Conservation (phyloP, 2,797 vertebrate genomes). For the Mastacembelus armatus region DNA sequence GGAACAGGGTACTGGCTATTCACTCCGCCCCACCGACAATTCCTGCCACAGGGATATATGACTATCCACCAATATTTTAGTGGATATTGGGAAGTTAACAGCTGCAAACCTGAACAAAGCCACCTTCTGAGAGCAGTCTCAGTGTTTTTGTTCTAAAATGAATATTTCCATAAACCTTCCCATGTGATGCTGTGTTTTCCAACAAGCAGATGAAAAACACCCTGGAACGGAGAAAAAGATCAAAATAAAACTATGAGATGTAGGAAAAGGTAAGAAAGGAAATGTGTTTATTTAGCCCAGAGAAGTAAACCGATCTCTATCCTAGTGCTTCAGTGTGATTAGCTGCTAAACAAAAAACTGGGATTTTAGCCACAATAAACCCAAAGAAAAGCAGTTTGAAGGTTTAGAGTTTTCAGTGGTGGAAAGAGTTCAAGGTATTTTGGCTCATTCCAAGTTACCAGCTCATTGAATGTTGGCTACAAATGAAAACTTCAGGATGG, state of each 20-base stretch:
- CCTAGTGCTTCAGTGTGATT: background rate
- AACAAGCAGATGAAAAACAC: slow-evolving; percentile 15
- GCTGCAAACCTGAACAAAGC: slow-evolving; percentile 3
- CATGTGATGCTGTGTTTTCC: slow-evolving; percentile 16
- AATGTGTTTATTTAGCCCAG: background rate
- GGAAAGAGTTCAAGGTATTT: background rate
- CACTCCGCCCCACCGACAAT: too few species aligned
- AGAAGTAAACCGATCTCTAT: too few species aligned
- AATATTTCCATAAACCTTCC: slow-evolving; percentile 10
- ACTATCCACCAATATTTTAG: too few species aligned
- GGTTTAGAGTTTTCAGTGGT: background rate
- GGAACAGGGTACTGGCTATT: too few species aligned
- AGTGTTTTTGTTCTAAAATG: slow-evolving; percentile 5
- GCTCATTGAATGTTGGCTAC: background rate
- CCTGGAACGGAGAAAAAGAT: slow-evolving; percentile 4
- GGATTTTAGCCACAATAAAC: background rate
- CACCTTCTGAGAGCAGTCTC: slow-evolving; percentile 23
- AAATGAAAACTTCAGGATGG: background rate
- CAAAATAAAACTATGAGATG: background rate
- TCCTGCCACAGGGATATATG: too few species aligned
- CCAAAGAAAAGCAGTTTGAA: background rate
- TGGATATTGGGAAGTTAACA: background rate
- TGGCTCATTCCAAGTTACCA: background rate
- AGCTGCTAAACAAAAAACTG: background rate
- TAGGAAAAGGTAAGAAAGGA: background rate